A percentile compares a stretch with the other conserved stretches of the same genome.
Conservation (phyloP, 2,797 vertebrate species). For the Acipenser ruthenus region DNA sequence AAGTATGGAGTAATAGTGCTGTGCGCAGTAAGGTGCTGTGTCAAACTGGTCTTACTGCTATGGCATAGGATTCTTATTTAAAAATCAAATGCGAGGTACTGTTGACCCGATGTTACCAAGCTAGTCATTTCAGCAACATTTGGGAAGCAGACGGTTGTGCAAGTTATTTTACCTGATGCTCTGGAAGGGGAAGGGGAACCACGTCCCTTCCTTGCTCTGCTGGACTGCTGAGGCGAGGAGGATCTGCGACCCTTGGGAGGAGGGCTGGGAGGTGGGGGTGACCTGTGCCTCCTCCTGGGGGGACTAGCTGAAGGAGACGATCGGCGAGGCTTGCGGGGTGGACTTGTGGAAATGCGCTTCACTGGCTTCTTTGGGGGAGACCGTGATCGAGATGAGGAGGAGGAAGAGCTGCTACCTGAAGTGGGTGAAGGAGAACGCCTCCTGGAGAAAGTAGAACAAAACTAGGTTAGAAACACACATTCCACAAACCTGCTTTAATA, state of each 20-base stretch:
- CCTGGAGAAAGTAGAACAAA: slow-evolving; percentile 48
- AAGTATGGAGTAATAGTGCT: too few relatives aligned
- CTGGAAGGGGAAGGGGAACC: slow-evolving; percentile 72
- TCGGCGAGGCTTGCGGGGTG: slow-evolving; percentile 70
- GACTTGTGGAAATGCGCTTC: slow-evolving; percentile 74
- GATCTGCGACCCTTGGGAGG: slow-evolving; percentile 71
- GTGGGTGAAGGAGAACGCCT: slow-evolving; percentile 87
- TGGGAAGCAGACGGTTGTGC: neutral
- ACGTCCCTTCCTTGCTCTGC: slow-evolving; percentile 61
- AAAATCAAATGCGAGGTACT: slow-evolving; percentile 23
- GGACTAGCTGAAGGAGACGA: slow-evolving; percentile 64
- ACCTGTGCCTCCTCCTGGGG: slow-evolving; percentile 58
- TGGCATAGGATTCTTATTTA: too few relatives aligned
- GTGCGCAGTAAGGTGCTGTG: too few relatives aligned
- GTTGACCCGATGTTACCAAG: neutral
- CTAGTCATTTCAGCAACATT: neutral
- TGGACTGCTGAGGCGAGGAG: slow-evolving; percentile 64
- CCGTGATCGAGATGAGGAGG: slow-evolving; percentile 73
- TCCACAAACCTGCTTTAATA: too few relatives aligned
- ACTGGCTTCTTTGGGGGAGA: slow-evolving; percentile 81
- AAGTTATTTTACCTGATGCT: slow-evolving; percentile 56
- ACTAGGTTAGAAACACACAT: neutral
- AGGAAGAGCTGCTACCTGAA: slow-evolving; percentile 83
- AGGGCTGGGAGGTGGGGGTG: slow-evolving; percentile 65
- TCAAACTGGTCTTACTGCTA: too few relatives aligned